Evolutionary conservation across 92 coral and sea anemone species (phyloP).

Genomic region (Palythoa grandiflora): DNA sequence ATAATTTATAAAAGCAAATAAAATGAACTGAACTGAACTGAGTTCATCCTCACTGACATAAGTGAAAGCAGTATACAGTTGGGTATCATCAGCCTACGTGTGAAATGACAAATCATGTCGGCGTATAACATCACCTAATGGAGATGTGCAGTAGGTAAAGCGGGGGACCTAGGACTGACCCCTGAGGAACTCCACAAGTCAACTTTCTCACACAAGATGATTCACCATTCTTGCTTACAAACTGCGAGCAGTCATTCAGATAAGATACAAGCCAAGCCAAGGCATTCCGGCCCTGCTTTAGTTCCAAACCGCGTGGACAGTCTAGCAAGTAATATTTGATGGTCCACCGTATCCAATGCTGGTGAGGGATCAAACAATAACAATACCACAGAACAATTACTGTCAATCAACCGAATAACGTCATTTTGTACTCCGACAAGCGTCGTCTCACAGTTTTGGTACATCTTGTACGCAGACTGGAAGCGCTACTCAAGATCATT

Average conservation of each 20-base stretch:
- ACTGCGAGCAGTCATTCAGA: neutral
- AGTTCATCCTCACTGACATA: no score
- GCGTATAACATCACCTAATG: no score
- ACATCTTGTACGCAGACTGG: slow-evolving; percentile 24
- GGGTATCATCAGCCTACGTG: no score
- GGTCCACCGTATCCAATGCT: slow-evolving; percentile 23
- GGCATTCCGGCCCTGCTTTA: slow-evolving; percentile 26
- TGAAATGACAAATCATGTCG: no score
- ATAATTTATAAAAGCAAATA: no score
- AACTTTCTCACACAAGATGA: no score
- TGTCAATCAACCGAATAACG: neutral
- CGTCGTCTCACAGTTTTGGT: slow-evolving; percentile 33
- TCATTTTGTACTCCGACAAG: slow-evolving; percentile 20
- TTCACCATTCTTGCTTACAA: no score
- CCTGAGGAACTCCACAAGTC: no score
- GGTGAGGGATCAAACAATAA: neutral
- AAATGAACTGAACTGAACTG: no score
- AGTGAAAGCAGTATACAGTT: no score
- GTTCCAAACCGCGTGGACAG: slow-evolving; percentile 16
- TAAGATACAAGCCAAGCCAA: neutral
- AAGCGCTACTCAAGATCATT: slow-evolving; percentile 25
- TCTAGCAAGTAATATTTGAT: slow-evolving; percentile 23
- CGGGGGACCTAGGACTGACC: no score
- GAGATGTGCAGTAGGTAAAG: no score
- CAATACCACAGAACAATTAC: neutral